Evolutionary conservation across 2,113 vertebrate species (phyloP).

Genomic region (Coryphaenoides rupestris): DNA sequence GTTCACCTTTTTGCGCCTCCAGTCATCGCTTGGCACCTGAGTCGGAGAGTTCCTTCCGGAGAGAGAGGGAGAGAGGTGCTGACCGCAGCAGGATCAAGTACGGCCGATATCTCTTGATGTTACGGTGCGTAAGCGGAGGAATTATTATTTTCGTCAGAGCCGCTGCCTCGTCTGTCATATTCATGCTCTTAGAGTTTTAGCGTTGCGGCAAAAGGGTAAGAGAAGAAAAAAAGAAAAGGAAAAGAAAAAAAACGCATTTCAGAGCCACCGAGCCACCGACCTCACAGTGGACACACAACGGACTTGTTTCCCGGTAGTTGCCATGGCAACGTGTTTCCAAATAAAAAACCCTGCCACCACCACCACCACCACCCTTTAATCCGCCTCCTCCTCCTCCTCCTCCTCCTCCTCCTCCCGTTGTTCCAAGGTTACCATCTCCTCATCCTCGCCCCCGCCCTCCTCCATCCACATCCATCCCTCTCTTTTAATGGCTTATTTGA

Average conservation of each 20-base stretch:
- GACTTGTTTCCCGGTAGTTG: slow-evolving; percentile 8
- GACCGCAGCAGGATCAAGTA: slow-evolving; percentile 38
- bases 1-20: slow-evolving; percentile 55
- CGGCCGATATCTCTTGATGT: neutral
- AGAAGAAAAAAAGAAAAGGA: no score
- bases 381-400: slow-evolving; percentile 38
- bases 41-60: slow-evolving; percentile 36
- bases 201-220: no score
- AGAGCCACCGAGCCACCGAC: neutral
- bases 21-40: slow-evolving; percentile 56
- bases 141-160: no score
- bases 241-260: neutral
- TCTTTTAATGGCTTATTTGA: slow-evolving; percentile 76
- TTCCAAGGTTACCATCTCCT: slow-evolving; percentile 65
- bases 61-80: no score
- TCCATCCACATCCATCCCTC: slow-evolving; percentile 50
- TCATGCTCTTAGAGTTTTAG: no score
- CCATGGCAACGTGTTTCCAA: slow-evolving; percentile 40
- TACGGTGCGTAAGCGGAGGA: no score
- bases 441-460: slow-evolving; percentile 45
- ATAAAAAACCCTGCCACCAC: neutral
- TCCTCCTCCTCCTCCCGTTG: slow-evolving; percentile 44
- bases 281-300: neutral
- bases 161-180: no score
- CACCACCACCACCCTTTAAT: slow-evolving; percentile 47